Base-by-base conservation (phyloP, 2,113 vertebrate genomes). In the Cranoglanis bouderius region DNA sequence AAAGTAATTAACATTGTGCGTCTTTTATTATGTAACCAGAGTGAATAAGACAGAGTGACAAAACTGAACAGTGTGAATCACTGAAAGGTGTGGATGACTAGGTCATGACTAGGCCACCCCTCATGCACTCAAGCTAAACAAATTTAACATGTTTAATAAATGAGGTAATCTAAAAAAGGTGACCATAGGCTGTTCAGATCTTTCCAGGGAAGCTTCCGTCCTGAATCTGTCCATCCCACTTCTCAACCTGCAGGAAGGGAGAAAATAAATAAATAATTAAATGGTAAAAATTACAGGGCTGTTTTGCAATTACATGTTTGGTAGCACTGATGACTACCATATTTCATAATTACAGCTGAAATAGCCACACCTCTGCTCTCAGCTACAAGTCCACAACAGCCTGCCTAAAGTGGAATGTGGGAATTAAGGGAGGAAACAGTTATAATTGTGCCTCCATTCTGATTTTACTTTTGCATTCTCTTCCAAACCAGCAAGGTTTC, bases 221-320 rank as follows among this genome's bases (percentile, higher is more conserved):
- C 49, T 95, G 94, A n/a, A 95, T 84, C 90, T 96, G 95, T 0
- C 94, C 93, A 38, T 96, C 94, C 96, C 96, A 96, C 85, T 91
- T 95, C 55, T 65, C 35, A 77, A 96, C 94, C 96, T 96, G 93
- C 24, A 89, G 29, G 35, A 92, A 74, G 89, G 13, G 43, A 26
- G 46, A 8, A 67, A 77, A 7, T 74, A 12, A 85, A 43, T 1
- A 35, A 72, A 35, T 4, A 35, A 16, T 19, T 13, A 46, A 46
- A 80, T 51, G 46, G 29, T 32, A 51, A 51, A 78, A 16, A 7
- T 13, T 29, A 26, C 43, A 78, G 14, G 21, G 24, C 46, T 77
- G 1, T n/a, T 78, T 53, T 32, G 46, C 26, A 51, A 32, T 51
- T 51, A 19, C 1, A n/a, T 38, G 26, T 86, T 14, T 74, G 2